These are phyloP conservation scores for Vultur gryphus DNA, from an alignment of 2,797 vertebrate genomes.

Conservation along the genomic window DNA sequence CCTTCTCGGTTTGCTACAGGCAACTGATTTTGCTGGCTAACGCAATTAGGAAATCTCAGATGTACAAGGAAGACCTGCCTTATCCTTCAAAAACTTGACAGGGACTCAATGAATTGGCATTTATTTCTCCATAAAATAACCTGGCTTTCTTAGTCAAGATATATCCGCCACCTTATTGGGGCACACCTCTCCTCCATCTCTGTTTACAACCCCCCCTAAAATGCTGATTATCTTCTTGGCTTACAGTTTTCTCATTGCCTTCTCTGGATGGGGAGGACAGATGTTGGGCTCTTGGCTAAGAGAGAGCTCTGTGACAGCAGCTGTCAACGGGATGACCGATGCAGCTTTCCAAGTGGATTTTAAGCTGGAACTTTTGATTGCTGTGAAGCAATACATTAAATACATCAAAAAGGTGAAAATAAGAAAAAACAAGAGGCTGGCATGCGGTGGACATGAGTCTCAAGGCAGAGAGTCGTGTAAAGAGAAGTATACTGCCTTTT, in stretches of 20 bases:
- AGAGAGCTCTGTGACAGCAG: background rate
- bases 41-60: background rate
- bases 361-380: slow-evolving; percentile 6
- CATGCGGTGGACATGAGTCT: background rate
- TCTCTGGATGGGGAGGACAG: background rate
- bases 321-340: background rate
- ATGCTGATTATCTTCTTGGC: background rate
- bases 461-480: background rate
- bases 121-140: background rate
- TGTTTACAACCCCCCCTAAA: background rate
- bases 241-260: background rate
- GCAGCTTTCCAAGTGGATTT: background rate
- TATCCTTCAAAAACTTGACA: background rate
- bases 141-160: background rate
- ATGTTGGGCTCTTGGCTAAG: background rate
- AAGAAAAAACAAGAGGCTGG: background rate
- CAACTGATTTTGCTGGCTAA: background rate
- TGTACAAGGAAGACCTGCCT: background rate
- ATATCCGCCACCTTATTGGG: background rate
- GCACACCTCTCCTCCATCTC: background rate
- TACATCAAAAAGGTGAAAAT: background rate
- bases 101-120: background rate
- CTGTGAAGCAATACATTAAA: background rate
- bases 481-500: background rate
- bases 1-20: background rate